phyloP scores from a whole-genome alignment of 1,140 invertebrate genomes.

The Pteromalus puparum region DNA sequence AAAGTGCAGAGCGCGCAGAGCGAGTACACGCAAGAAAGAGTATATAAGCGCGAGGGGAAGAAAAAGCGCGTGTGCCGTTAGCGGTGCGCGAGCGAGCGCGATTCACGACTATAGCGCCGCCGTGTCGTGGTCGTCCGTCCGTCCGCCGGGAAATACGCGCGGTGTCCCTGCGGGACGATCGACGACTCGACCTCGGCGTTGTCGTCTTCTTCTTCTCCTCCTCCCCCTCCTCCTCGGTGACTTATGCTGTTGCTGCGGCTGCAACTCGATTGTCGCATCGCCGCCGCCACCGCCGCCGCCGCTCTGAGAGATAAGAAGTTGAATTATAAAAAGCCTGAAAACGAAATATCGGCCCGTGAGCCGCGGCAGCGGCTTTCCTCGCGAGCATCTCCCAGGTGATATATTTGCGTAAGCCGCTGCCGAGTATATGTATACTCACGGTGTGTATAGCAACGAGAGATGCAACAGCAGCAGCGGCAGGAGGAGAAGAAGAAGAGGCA shows the following conservation, averaged over 20 bases:
- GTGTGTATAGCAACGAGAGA: constrained; percentile 61
- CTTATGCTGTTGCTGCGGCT: not conserved
- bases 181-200: constrained; percentile 23
- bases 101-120: not conserved
- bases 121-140: not conserved
- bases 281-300: not conserved
- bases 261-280: not conserved
- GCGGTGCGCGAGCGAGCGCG: not conserved
- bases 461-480: not conserved
- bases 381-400: constrained; percentile 38
- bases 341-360: constrained; percentile 25
- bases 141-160: constrained; percentile 41
- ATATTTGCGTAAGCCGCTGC: constrained; percentile 57
- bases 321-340: constrained; percentile 43
- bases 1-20: not conserved
- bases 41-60: not conserved
- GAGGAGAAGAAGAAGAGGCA: constrained; percentile 59
- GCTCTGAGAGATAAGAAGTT: constrained; percentile 55
- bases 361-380: constrained; percentile 18
- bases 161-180: constrained; percentile 34
- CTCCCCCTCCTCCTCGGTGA: constrained; percentile 9
- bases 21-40: constrained; percentile 4
- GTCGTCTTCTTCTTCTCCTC: constrained; percentile 23
- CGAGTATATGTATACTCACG: constrained; percentile 40
- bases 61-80: constrained; percentile 52